Conservation (phyloP, 2,888 invertebrate species). For the Hydraecia micacea region DNA sequence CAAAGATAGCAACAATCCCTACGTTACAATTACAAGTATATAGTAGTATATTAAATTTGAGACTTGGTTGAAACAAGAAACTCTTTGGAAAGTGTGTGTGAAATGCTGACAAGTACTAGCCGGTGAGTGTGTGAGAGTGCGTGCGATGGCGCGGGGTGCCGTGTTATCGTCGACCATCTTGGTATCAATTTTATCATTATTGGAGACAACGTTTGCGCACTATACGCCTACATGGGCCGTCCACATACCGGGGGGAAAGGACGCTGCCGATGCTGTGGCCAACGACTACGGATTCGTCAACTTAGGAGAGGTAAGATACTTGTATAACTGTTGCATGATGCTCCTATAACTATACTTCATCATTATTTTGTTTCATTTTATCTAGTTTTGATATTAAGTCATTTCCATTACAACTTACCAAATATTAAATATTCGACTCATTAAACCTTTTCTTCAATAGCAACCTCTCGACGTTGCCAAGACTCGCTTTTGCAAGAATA, state of each 20-base stretch:
- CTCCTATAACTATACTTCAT: not conserved
- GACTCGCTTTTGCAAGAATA: not conserved
- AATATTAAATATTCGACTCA: constrained; percentile 1
- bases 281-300: constrained; percentile 95
- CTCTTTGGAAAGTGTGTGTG: constrained; percentile 78
- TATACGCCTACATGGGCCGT: constrained; percentile 97
- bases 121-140: constrained; percentile 81
- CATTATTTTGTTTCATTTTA: not conserved
- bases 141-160: constrained; percentile 86
- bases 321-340: not conserved
- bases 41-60: constrained; percentile 49
- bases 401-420: not conserved
- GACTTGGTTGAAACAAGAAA: constrained; percentile 64
- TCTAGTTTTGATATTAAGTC: not conserved
- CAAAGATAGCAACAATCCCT: constrained; percentile 63
- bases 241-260: constrained; percentile 93
- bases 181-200: constrained; percentile 76
- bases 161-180: constrained; percentile 79
- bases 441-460: not conserved
- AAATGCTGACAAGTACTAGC: constrained; percentile 89
- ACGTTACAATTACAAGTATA: constrained; percentile 60
- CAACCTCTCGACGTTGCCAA: not conserved
- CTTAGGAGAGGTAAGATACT: constrained; percentile 94
- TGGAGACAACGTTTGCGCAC: constrained; percentile 84
- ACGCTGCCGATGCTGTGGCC: constrained; percentile 94